These are phyloP conservation scores for Copidosoma aretas DNA, from an alignment of 2,888 invertebrate species.

Conservation along the genomic window DNA sequence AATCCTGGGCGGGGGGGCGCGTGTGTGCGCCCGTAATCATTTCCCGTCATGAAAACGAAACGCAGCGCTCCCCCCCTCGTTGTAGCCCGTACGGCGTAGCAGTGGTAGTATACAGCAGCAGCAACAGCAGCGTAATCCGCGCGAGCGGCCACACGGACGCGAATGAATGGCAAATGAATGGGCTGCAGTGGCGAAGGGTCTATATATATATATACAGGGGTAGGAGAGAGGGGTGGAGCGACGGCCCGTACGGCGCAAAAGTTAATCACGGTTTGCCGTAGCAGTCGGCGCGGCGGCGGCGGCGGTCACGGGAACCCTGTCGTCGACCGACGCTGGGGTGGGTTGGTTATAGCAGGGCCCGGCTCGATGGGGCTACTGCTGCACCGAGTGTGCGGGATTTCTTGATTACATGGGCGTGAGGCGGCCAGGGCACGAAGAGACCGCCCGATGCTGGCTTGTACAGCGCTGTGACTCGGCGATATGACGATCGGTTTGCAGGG, in stretches of 20 bases:
- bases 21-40: constrained; percentile 31
- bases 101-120: not conserved
- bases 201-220: too few species aligned
- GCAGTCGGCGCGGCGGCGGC: constrained; percentile 52
- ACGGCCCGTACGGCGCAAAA: constrained; percentile 49
- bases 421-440: not conserved
- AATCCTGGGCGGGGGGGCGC: not conserved
- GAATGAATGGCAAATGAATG: constrained; percentile 63
- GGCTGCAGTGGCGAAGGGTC: constrained; percentile 47
- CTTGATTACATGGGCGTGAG: constrained; percentile 63
- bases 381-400: constrained; percentile 48
- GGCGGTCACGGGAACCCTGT: constrained; percentile 47
- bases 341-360: not conserved
- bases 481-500: too few species aligned
- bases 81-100: not conserved
- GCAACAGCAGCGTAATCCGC: not conserved
- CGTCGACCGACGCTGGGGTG: not conserved
- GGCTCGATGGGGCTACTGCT: constrained; percentile 1
- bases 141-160: constrained; percentile 57
- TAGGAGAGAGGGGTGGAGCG: constrained; percentile 47
- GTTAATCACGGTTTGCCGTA: constrained; percentile 63
- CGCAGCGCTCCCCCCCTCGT: constrained; percentile 8
- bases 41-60: constrained; percentile 37
- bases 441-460: not conserved
- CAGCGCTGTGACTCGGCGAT: too few species aligned